A percentile compares a stretch with the other conserved stretches of the same genome.
These are phyloP conservation scores for Heliocidaris tuberculata DNA, from an alignment of 35 echinoderm and acorn worm species.

Conservation along the genomic window DNA sequence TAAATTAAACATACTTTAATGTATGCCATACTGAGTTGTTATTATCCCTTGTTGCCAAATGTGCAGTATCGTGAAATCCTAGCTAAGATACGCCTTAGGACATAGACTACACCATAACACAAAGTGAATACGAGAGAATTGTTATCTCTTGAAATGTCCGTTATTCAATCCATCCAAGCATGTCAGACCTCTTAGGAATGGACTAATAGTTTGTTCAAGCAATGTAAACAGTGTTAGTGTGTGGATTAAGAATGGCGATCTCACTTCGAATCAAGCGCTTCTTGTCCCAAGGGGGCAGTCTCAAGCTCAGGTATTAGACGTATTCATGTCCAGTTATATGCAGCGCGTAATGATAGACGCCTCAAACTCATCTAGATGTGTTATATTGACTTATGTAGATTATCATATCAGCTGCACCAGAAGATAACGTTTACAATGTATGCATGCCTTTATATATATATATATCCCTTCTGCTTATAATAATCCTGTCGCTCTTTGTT, in stretches of 20 bases:
- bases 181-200: neutral
- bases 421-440: neutral
- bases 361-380: neutral
- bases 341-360: neutral
- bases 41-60: neutral
- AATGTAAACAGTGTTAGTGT: neutral
- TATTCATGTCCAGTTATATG: neutral
- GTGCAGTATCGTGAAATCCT: neutral
- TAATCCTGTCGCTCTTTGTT: no score
- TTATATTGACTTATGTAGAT: neutral
- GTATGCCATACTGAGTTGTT: no score
- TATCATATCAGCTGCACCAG: neutral
- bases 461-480: no score
- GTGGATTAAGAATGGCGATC: neutral
- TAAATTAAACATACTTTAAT: no score
- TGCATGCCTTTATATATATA: neutral
- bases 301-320: neutral
- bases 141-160: conserved; percentile 1
- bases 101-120: conserved; percentile 1
- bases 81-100: neutral
- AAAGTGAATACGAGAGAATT: neutral
- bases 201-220: conserved; percentile 38
- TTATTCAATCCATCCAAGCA: neutral
- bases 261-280: neutral
- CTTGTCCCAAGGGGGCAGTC: neutral